Evolutionary conservation across 2,888 invertebrate species (phyloP).

Genomic region (Catocala sponsa): DNA sequence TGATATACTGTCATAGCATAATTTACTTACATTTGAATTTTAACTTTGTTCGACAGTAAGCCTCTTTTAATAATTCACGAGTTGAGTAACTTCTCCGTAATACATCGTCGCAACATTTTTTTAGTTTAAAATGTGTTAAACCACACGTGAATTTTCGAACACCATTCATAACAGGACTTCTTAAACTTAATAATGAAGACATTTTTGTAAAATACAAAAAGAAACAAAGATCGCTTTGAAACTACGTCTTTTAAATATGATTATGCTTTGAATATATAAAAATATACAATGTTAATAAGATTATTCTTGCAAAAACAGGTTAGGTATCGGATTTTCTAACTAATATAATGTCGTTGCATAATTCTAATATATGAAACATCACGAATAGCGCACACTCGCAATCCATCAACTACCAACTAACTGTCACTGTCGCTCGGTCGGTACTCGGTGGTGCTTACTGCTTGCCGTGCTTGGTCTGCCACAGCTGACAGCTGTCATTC

Average conservation of each 20-base stretch:
- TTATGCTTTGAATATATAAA: constrained; percentile 29
- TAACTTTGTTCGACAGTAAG: constrained; percentile 90
- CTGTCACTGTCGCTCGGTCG: no score
- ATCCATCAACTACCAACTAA: neutral
- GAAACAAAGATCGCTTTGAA: constrained; percentile 8
- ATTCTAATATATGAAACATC: constrained; percentile 41
- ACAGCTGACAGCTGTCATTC: no score
- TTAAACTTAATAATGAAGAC: constrained; percentile 59
- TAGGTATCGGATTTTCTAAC: constrained; percentile 19
- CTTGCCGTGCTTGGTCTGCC: no score
- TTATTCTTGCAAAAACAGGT: constrained; percentile 15
- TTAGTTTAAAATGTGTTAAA: constrained; percentile 58
- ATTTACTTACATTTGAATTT: constrained; percentile 91
- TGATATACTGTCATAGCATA: no score
- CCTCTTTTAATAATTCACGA: constrained; percentile 85
- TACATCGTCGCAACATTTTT: constrained; percentile 30
- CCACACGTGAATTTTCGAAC: constrained; percentile 61
- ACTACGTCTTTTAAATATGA: neutral
- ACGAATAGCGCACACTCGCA: constrained; percentile 12
- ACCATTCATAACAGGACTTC: constrained; percentile 56
- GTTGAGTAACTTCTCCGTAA: constrained; percentile 68
- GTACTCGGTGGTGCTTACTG: no score
- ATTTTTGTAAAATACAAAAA: constrained; percentile 44
- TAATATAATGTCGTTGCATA: constrained; percentile 57
- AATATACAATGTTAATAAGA: constrained; percentile 18